Base-by-base conservation (phyloP, 2,797 vertebrate genomes). In the Gila robusta region DNA sequence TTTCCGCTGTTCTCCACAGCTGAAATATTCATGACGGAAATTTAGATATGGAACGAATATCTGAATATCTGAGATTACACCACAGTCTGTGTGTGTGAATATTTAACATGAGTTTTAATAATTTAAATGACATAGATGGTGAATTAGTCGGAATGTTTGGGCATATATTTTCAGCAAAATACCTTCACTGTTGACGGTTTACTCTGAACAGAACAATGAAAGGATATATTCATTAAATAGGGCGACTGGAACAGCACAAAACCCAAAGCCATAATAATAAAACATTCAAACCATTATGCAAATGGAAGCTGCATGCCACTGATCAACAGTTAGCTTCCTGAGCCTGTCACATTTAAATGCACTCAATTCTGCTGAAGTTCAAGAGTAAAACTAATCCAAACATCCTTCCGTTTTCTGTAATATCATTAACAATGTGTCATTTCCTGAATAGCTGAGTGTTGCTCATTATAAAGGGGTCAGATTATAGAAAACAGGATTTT, bases 11-110 rank as follows among this genome's bases (percentile, higher is more conserved):
- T 82, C 86, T 82, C 88, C 83, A 66, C 88, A 76, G 87, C 87
- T 94, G 90, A 95, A 96, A 95, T 94, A 95, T 95, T 95, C 91
- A 95, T 94, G 91, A 89, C 85, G 44, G 78, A 88, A 90, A 91
- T 92, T 91, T 91, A 93, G 90, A 94, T 94, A 94, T 93, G 91
- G 87, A 87, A 87, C 84, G 89, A 94, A 92, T 91, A 91, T 92
- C 90, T 85, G 88, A 92, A 92, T 91, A 91, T 92, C 90, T 85
- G 88, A 92, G 91, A 84, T 89, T 82, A 86, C 91, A 92, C 93
- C 79, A 72, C 87, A 87, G 86, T 87, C 84, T 88, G 72, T 76
- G 67, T 81, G 79, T 82, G 85, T 86, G 82, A 84, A 91, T 87
- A 83, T 89, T 91, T 89, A 35, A 87, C 56, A 76, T 28, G n/a